Evolutionary conservation across 1,140 invertebrate species (phyloP), one percentile per base, ranked within the genome.

Genomic region (Cardiocondyla obscurior): DNA sequence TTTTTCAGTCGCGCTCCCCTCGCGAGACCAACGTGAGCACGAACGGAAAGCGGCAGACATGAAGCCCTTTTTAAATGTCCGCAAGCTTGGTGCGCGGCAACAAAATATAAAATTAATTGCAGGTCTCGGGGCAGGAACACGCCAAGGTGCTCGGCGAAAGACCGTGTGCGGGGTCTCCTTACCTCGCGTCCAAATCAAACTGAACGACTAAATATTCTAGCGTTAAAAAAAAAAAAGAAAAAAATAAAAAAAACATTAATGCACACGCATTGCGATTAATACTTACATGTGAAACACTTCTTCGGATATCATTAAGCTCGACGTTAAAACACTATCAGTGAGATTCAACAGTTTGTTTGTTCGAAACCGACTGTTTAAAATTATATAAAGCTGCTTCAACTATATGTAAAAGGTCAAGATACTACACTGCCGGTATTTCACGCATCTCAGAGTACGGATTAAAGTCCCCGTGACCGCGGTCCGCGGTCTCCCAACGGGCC

Each of bases 11-110:
- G n/a, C 22, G 16, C 25, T 82, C 53, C 25, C 70, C 62, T 76
- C 85, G 82, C 74, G 60, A 60, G 42, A 39, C 42, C 33, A 65
- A 39, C 69, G 60, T 86, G 58, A 64, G 85, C 86, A 87, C 85
- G 86, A 87, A 86, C 83, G 73, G 62, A 81, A 69, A 67, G 22
- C 72, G 14, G 25, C 46, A 67, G 62, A 65, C 74, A 53, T 77
- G 74, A 67, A 77, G 74, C 60, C 74, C 60, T 67, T 77, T 72
- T 67, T 67, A 67, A 77, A 67, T 77, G 74, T 77, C 60, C 60
- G 60, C 60, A 30, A 51, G 22, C 60, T 28, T 39, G 30, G 62
- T 53, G 62, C 49, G 62, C 74, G 30, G 62, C 62, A 79, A 79
- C 74, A 69, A 79, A 79, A 79, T 69, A 79, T 39, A 67, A 79